These are phyloP conservation scores for Polylopha cassiicola DNA, from an alignment of 2,888 invertebrate species.

Conservation along the genomic window DNA sequence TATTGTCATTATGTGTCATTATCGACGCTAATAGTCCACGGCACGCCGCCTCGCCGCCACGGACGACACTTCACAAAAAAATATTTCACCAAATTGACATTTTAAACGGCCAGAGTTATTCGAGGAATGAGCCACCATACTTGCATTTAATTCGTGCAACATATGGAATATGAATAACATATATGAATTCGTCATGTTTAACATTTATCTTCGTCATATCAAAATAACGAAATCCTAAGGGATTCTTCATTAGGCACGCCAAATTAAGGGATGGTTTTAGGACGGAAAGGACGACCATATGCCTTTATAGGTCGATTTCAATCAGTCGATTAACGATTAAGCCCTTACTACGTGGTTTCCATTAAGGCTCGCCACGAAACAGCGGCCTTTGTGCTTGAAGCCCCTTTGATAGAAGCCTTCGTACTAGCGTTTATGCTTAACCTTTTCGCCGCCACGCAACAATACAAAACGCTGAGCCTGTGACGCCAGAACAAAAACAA, in stretches of 20 bases:
- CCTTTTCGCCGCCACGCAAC: no score
- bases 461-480: no score
- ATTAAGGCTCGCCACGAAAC: slow-evolving; percentile 24
- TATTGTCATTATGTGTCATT: slow-evolving; percentile 69
- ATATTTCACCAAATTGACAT: slow-evolving; percentile 52
- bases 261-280: slow-evolving; percentile 46
- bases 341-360: slow-evolving; percentile 25
- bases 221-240: slow-evolving; percentile 47
- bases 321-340: slow-evolving; percentile 48
- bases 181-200: no score
- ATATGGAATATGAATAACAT: no score
- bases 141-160: no score
- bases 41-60: slow-evolving; percentile 25
- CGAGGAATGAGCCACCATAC: no score
- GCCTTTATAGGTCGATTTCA: slow-evolving; percentile 59
- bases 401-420: slow-evolving; percentile 16
- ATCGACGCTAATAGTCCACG: slow-evolving; percentile 60
- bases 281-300: slow-evolving; percentile 53
- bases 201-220: slow-evolving; percentile 43
- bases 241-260: slow-evolving; percentile 55
- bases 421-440: slow-evolving; percentile 10
- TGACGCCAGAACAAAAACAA: no score
- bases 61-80: slow-evolving; percentile 52
- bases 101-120: slow-evolving; percentile 49
- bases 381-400: slow-evolving; percentile 14